Base-by-base conservation (phyloP, 35 echinoderm and acorn worm genomes). In the Holothuria glaberrima region DNA sequence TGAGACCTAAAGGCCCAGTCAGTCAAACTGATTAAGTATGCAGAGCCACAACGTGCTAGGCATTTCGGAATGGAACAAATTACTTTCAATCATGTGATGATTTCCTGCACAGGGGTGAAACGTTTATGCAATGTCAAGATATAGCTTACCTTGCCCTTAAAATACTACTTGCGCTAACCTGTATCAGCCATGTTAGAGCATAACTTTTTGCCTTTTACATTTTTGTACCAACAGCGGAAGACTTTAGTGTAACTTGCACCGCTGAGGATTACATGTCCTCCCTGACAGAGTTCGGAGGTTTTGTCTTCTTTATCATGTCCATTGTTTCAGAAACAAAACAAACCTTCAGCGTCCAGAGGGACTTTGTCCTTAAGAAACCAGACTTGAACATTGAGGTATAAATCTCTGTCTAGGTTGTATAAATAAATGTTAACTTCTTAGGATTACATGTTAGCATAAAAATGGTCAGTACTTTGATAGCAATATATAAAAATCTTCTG, bases 361-460 rank as follows among this genome's bases (percentile, higher is more conserved):
- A 99, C 71, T 83, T 91, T 73, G 94, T 92, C 5, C 88, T 99
- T 25, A 72, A 88, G n/a, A 99, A 99, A 72, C 97, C 97, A 46
- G 75, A 94, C 13, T 89, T 99, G 19, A 78, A 82, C 9, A 68
- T 99, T 14, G 66, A 59, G 74, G 93, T 99, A 89, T 74, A 19
- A 80, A 12, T 29, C 9, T 31, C 5, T 62, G 29, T 20, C 5
- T 21, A 24, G 41, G 27, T 71, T 68, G 17, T 13, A 28, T 57
- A 60, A 70, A 38, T 9, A 56, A 72, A 14, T 34, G 18, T 41
- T 41, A 7, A 7, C 36, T 41, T 41, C 7, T 41, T 7, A 2
- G 36, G 7, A 24, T 27, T 65, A 3, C 62, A 29, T 65, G 5
- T 4, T n/a, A 29, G 5, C 2, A n/a, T 21, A 1, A 65, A 41